These are phyloP conservation scores for Sisor rabdophorus DNA, from an alignment of 2,113 vertebrate species.

Conservation along the genomic window DNA sequence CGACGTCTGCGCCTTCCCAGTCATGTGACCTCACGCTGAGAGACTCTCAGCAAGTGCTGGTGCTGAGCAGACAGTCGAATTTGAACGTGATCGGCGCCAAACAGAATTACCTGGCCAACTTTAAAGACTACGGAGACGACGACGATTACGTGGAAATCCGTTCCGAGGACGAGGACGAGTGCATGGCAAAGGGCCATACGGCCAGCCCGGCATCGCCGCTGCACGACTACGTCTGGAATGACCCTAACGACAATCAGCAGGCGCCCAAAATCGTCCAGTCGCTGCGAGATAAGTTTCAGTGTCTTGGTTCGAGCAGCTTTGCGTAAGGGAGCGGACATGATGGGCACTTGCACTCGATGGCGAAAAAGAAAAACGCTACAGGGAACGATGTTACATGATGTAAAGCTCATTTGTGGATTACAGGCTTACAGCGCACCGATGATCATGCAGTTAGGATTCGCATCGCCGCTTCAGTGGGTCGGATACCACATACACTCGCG, in stretches of 20 bases:
- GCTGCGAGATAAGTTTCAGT: constrained; percentile 93
- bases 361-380: constrained; percentile 2
- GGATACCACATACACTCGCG: not conserved
- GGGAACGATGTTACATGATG: constrained; percentile 30
- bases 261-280: constrained; percentile 88
- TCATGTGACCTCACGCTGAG: constrained; percentile 84
- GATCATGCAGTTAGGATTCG: not conserved
- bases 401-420: constrained; percentile 17
- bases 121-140: constrained; percentile 87
- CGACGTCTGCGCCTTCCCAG: constrained; percentile 52
- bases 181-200: not conserved
- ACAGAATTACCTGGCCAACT: constrained; percentile 92
- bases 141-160: constrained; percentile 95
- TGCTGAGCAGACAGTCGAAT: constrained; percentile 75
- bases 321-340: constrained; percentile 60
- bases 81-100: constrained; percentile 80
- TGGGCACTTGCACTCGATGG: not conserved
- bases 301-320: constrained; percentile 96
- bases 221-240: constrained; percentile 87
- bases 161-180: constrained; percentile 83
- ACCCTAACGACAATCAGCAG: constrained; percentile 76
- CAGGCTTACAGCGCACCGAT: not conserved
- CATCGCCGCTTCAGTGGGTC: constrained; percentile 3
- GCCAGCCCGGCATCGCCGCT: constrained; percentile 51
- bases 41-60: constrained; percentile 88